Percentiles rank a stretch among this genome's conserved stretches.
Conservation (phyloP, 2,888 invertebrate species). For the Thalpophila matura region DNA sequence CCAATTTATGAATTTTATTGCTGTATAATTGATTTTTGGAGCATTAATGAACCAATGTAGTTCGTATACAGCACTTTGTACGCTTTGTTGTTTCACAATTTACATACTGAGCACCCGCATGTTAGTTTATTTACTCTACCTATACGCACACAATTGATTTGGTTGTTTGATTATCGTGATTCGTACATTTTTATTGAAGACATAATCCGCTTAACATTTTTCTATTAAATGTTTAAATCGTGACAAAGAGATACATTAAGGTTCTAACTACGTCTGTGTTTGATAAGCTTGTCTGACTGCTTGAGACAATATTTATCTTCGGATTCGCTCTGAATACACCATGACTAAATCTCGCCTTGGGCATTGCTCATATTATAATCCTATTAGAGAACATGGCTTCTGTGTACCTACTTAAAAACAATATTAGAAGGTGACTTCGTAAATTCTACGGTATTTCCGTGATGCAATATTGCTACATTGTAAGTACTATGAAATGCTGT, state of each 20-base stretch:
- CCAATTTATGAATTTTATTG: constrained; percentile 82
- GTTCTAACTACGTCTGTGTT: constrained; percentile 61
- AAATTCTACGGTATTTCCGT: constrained; percentile 18
- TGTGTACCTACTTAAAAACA: constrained; percentile 39
- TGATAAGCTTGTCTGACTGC: constrained; percentile 73
- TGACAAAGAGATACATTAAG: constrained; percentile 57
- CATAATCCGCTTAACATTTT: constrained; percentile 59
- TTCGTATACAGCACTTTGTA: constrained; percentile 58
- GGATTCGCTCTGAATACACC: constrained; percentile 71
- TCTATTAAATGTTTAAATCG: constrained; percentile 57
- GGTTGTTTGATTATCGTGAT: constrained; percentile 63
- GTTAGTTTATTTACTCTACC: constrained; percentile 66
- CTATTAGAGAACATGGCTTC: constrained; percentile 54
- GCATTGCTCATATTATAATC: constrained; percentile 62
- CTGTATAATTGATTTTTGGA: constrained; percentile 79
- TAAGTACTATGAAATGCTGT: constrained; percentile 27
- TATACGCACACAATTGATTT: constrained; percentile 50
- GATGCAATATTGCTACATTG: constrained; percentile 28
- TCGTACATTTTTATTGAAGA: constrained; percentile 57
- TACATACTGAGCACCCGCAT: constrained; percentile 76
- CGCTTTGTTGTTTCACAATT: constrained; percentile 75
- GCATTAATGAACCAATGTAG: constrained; percentile 73
- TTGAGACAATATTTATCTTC: constrained; percentile 79
- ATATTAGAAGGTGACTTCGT: not conserved
- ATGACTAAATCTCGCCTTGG: constrained; percentile 72